A percentile compares a stretch with the other conserved stretches of the same genome.
These are phyloP conservation scores for Pelmatolapia mariae DNA, from an alignment of 2,113 vertebrate species.

Conservation along the genomic window DNA sequence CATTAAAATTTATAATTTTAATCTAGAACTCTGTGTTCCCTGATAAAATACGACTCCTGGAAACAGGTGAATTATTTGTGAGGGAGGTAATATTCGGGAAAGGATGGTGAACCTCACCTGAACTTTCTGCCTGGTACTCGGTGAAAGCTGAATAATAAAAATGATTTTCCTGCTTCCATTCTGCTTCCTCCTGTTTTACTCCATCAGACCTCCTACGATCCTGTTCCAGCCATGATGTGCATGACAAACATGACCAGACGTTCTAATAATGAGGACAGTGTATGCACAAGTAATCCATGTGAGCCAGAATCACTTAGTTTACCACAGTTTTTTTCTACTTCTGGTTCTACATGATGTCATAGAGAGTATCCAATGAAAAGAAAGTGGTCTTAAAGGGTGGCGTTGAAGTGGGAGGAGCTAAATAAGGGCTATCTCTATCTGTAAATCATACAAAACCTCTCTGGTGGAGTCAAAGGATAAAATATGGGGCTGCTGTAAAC, in stretches of 20 bases:
- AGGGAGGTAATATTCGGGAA: neutral
- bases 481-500: rapidly evolving
- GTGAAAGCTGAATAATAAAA: neutral
- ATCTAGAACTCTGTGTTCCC: neutral
- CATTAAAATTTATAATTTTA: neutral
- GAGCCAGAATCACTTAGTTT: neutral
- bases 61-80: neutral
- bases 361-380: neutral
- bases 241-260: neutral
- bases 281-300: neutral
- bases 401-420: neutral
- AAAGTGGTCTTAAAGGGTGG: rapidly evolving
- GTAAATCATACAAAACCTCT: neutral
- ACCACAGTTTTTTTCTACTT: neutral
- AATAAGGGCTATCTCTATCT: neutral
- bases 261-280: neutral
- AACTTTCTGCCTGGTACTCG: neutral
- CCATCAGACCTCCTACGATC: neutral
- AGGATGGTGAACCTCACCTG: neutral
- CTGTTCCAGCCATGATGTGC: neutral
- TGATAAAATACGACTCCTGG: neutral
- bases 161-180: neutral
- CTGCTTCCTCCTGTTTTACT: neutral
- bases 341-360: neutral
- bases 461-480: neutral